Base-by-base conservation (phyloP, 2,888 invertebrate genomes). In the Drosophila ochracea region DNA sequence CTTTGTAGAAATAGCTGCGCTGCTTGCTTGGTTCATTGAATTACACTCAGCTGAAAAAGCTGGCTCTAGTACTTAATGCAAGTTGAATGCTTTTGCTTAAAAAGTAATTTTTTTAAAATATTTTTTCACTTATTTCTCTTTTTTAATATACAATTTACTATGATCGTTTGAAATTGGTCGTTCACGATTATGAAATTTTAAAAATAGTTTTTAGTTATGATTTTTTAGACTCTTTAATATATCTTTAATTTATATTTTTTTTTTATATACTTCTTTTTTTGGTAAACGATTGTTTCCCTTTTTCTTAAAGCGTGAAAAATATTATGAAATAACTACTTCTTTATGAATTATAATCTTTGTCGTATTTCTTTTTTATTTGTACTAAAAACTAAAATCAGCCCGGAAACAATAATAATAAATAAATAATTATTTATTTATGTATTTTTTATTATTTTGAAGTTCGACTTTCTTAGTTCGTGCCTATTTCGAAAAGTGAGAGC, bases 11-110 rank as follows among this genome's bases (percentile, higher is more conserved):
- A 52, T 9, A 4, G 47, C 47, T 25, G 16, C 47, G 43, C 52
- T 69, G 53, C 60, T 25, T 50, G 25, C 13, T 33, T 50, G 37
- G 21, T 30, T 64, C 49, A 37, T 49, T 39, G 31, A 37, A 28
- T 65, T 60, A 25, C 43, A 49, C 19, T 37, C 7, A n/a, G n/a
- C 13, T 43, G 31, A 13, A 11, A 52, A 30, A 50, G 5, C 2
- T 37, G 35, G 21, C 19, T 25, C 19, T 21, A 43, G 25, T 21
- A 54, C n/a, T 55, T 54, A 41, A 4, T 3, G 11, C 19, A 68
- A 52, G 37, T 30, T 35, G 21, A 52, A 25, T 13, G 13, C n/a
- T 16, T 10, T 50, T 52, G 28, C n/a, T 28, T 35, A 19, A n/a
- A 41, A 25, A 35, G 1, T 5, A 16, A 16, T 21, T 16, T 31